Base-by-base conservation (phyloP, 2,113 vertebrate genomes). In the Crotophaga sulcirostris region DNA sequence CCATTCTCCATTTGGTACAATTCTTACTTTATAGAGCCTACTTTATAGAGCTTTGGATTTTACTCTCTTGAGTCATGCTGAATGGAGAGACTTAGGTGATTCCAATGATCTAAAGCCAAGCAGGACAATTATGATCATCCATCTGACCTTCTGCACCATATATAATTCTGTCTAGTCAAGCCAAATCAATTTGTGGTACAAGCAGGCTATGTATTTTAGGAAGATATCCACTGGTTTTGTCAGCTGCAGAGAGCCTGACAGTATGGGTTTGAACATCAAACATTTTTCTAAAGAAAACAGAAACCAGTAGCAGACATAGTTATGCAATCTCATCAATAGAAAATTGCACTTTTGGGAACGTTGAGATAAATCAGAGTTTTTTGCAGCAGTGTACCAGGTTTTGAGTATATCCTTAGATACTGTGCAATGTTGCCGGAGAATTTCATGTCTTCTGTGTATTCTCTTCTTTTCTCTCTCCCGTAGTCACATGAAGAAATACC, bases 1-100 rank as follows among this genome's bases (percentile, higher is more conserved):
- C 34, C 80, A 86, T 84, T 96, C 78, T 90, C 86, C 52, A 62
- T 60, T 95, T 56, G 45, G 26, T 80, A 86, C 38, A 82, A 78
- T 49, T 94, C 36, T 11, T 77, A 24, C 54, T 86, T 94, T 60
- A 75, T 8, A 78, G 47, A 67, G 67, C 49, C n/a, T n/a, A 24
- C 54, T 86, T 94, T 60, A 75, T 8, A 78, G 47, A 67, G 67
- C 49, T 68, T 52, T 90, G 52, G 31, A 72, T 84, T 96, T 93
- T 84, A 95, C 64, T 69, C 60, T 78, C 90, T 45, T 66, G 44
- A 95, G 88, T 81, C 40, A 60, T 20, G 40, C 33, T 95, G 92
- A 94, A 91, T 92, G 83, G 49, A 68, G 58, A 77, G 36, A 60
- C 88, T 76, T 6, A 33, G 54, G 52, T 60, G 84, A 84, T 89